phyloP scores from a whole-genome alignment of 2,113 vertebrate species.

The Polypterus senegalus region DNA sequence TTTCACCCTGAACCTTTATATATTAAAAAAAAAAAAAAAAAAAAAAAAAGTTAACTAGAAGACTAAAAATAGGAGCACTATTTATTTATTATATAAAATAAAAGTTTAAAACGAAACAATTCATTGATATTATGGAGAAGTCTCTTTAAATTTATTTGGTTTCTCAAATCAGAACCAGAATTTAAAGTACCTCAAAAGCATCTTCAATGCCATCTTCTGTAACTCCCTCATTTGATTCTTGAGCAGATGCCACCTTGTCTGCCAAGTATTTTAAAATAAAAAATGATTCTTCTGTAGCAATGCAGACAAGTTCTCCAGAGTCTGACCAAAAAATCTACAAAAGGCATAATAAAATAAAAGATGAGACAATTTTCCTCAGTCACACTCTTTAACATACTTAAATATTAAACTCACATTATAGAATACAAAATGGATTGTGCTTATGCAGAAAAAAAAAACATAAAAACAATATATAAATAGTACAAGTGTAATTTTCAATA shows the following conservation, averaged over 20 bases:
- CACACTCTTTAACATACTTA: too few species aligned
- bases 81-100: background rate
- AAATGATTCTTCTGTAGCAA: slow-evolving; percentile 95
- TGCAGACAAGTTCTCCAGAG: slow-evolving; percentile 94
- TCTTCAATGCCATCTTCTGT: slow-evolving; percentile 97
- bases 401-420: background rate
- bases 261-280: slow-evolving; percentile 91
- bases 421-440: background rate
- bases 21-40: slow-evolving; percentile 14
- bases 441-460: too few species aligned
- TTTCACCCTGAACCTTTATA: slow-evolving; percentile 86
- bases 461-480: too few species aligned
- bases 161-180: background rate
- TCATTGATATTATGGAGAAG: background rate
- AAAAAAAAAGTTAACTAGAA: background rate
- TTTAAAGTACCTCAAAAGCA: slow-evolving; percentile 73
- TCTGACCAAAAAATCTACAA: slow-evolving; percentile 97
- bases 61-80: background rate
- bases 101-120: background rate
- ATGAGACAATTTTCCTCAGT: background rate
- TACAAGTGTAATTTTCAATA: too few species aligned
- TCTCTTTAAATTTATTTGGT: background rate
- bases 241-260: slow-evolving; percentile 85
- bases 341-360: background rate
- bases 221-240: slow-evolving; percentile 88